phyloP scores from a whole-genome alignment of 2,113 vertebrate species.

The Vidua macroura region DNA sequence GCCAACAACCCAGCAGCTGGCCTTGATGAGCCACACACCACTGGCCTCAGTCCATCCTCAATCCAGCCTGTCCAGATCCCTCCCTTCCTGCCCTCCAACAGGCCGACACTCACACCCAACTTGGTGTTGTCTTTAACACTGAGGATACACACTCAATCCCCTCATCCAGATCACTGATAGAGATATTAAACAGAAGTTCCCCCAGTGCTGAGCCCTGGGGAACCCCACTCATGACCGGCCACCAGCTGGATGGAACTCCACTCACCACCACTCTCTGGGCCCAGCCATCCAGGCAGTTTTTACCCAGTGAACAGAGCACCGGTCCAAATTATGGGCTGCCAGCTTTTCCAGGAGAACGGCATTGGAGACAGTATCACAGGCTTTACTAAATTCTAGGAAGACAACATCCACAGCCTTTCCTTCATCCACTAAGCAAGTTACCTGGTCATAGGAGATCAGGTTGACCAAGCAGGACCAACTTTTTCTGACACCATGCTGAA shows the following conservation, averaged over 20 bases:
- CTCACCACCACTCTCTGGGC: neutral
- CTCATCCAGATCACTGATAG: rapidly evolving
- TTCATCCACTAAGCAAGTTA: neutral
- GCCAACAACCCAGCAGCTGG: too few relatives aligned
- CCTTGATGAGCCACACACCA: neutral
- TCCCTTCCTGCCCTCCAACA: neutral
- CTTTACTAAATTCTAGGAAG: neutral
- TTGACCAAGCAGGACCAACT: neutral
- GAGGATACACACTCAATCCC: neutral
- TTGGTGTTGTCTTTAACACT: neutral
- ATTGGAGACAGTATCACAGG: neutral
- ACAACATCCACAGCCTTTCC: neutral
- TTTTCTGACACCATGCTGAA: neutral
- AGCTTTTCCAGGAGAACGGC: neutral
- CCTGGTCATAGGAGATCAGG: neutral
- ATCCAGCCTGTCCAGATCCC: neutral
- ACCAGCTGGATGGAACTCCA: neutral
- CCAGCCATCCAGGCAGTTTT: rapidly evolving
- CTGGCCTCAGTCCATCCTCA: neutral
- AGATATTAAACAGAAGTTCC: neutral
- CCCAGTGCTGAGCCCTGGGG: neutral
- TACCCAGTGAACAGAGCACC: neutral
- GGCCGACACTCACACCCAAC: neutral
- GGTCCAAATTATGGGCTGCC: neutral
- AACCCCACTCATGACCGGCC: rapidly evolving